Evolutionary conservation across 2,888 invertebrate species (phyloP), one percentile per base, ranked within the genome.

Genomic region (Cecidostiba fungosa): DNA sequence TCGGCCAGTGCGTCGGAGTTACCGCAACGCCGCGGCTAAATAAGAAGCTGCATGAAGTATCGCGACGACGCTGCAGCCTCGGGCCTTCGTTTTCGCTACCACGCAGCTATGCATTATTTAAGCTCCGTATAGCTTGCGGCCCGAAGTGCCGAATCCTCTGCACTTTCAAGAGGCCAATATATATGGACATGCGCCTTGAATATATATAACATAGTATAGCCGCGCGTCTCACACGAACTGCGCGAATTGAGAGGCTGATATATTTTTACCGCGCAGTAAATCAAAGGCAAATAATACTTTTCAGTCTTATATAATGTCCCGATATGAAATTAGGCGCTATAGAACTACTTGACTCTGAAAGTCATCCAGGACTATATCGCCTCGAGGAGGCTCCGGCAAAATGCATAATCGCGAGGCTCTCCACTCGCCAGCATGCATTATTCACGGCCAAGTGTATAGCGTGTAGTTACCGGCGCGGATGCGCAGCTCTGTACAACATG

Each of bases 401-500:
- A 77, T 83, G 83, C 69, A 80, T 77, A 85, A 82, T 82, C 80
- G 85, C 76, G 72, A 72, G 79, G 16, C 19, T 50, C 19, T 50
- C 50, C 50, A 72, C 43, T 82, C 26, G 47, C 12, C 1, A 23
- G 1, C 39, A 69, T 47, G 32, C 70, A 70, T 79, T 79, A 79
- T 79, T 79, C 79, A 79, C 59, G n/a, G 16, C 29, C 32, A 39
- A n/a, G n/a, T 47, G 32, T 47, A 3, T 26, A 16, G 23, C 6
- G 59, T 19, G 3, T 0, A 59, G 54, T 8, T 59, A 23, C 3
- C n/a, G n/a, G 3, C n/a, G 54, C 1, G 23, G n/a, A n/a, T 59
- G 19, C 16, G 19, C 4, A 54, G 16, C 1, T 54, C 5, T 19
- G 5, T 59, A 23, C 23, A 3, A 6, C 23, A 59, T 59, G 59